Evolutionary conservation across 1,140 invertebrate genomes (phyloP), one percentile per base, ranked within the genome.

Genomic region (Agrypnia vestita): DNA sequence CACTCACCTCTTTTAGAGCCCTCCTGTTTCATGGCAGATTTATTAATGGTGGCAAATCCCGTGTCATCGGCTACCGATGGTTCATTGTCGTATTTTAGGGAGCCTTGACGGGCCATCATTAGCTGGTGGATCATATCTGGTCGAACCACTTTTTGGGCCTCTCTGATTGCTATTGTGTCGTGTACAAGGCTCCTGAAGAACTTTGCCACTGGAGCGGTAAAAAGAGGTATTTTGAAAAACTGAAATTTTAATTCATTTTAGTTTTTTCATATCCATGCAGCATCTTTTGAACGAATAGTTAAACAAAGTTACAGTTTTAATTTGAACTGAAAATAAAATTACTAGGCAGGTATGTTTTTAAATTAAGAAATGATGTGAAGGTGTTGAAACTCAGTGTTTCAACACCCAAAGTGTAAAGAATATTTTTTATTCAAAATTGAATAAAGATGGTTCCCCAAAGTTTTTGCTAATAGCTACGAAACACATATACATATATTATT

Each of bases 71-170:
- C 56, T 19, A 64, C 10, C 11, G 53, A 13, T 7, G 71, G 21
- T 47, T 83, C 82, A 62, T 56, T 75, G 19, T 84, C 84, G 64
- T 83, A 53, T 76, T 84, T 84, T n/a, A 83, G 77, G 55, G 83
- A 77, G 4, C 85, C 85, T 76, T 76, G 19, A n/a, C 49, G 86
- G 0, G 85, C 86, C 61, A 90, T 86, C 87, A 91, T 88, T 61
- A 91, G 84, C 75, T 90, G 84, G 79, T 91, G 88, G 11, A 91
- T 86, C 89, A 91, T 90, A 79, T 91, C 90, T 0, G 90, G 89
- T 12, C 90, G 83, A 0, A 85, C 84, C 10, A 90, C 87, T 4
- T 87, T 86, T 46, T 90, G 81, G 61, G 87, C 84, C 75, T 88
- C 84, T 10, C 91, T 86, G 47, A 86, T 86, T 62, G 88, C 86